Evolutionary conservation across 2,113 vertebrate species (phyloP).

Genomic region (Platysteira castanea): DNA sequence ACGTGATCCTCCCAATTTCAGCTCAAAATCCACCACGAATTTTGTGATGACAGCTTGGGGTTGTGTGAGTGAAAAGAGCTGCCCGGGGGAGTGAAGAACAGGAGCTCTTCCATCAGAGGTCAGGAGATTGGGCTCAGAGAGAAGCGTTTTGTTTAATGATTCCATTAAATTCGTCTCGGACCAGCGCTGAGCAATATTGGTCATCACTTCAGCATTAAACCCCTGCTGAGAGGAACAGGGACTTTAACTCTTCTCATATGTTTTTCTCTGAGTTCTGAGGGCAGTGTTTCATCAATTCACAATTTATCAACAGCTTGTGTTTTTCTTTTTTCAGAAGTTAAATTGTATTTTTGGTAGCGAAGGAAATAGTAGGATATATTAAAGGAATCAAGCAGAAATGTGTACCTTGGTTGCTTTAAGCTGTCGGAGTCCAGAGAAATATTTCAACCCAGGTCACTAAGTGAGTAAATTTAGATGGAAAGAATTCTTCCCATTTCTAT

Average conservation of each 20-base stretch:
- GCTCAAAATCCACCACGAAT: background rate
- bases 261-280: background rate
- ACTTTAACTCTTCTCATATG: background rate
- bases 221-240: background rate
- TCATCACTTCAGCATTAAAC: background rate
- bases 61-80: background rate
- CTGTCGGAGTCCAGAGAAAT: background rate
- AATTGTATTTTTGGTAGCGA: background rate
- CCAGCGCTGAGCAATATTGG: background rate
- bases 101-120: background rate
- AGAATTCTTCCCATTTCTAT: background rate
- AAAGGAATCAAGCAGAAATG: background rate
- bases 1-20: background rate
- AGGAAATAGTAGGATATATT: background rate
- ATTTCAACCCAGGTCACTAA: background rate
- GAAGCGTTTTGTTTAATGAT: background rate
- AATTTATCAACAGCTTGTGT: background rate
- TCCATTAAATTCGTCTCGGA: background rate
- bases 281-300: background rate
- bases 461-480: background rate
- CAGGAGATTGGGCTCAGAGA: background rate
- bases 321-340: background rate
- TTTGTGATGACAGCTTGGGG: background rate
- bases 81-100: background rate
- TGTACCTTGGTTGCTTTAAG: fast-evolving